Percentiles rank a stretch among this genome's conserved stretches.
Evolutionary conservation across 2,113 vertebrate species (phyloP).

Genomic region (Panthera tigris): DNA sequence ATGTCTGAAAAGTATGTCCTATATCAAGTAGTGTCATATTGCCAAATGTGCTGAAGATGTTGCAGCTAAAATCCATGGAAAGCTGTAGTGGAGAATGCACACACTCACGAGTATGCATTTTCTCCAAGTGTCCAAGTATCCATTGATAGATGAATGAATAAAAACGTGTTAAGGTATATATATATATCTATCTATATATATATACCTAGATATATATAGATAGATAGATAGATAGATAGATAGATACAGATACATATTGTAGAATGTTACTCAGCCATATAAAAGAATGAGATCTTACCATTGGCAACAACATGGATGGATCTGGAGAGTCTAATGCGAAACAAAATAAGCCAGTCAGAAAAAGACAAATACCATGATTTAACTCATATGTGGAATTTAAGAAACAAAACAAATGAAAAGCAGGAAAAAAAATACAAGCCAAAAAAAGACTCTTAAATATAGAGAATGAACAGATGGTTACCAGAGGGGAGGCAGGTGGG

Average conservation of each 20-base stretch:
- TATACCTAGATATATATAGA: not conserved
- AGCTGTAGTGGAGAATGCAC: no score
- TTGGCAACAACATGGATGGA: not conserved
- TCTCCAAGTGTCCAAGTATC: not conserved
- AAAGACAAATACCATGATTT: not conserved
- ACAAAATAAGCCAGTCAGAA: not conserved
- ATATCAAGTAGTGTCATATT: not conserved
- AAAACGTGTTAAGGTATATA: not conserved
- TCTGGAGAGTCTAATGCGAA: not conserved
- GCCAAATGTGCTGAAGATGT: not conserved
- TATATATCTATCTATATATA: no score
- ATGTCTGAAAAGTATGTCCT: not conserved
- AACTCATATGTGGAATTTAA: not conserved
- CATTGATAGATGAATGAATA: not conserved
- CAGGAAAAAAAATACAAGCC: not conserved
- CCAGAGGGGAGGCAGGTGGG: not conserved
- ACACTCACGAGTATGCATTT: rapidly evolving
- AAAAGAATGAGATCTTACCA: not conserved
- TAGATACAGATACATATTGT: not conserved
- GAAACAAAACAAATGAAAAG: not conserved
- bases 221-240: not conserved
- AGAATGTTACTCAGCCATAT: not conserved
- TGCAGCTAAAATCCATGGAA: not conserved
- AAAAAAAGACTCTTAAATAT: not conserved
- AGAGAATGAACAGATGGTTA: not conserved